These are phyloP conservation scores for Periphyllus acericola DNA, from an alignment of 2,888 invertebrate species.

Conservation along the genomic window DNA sequence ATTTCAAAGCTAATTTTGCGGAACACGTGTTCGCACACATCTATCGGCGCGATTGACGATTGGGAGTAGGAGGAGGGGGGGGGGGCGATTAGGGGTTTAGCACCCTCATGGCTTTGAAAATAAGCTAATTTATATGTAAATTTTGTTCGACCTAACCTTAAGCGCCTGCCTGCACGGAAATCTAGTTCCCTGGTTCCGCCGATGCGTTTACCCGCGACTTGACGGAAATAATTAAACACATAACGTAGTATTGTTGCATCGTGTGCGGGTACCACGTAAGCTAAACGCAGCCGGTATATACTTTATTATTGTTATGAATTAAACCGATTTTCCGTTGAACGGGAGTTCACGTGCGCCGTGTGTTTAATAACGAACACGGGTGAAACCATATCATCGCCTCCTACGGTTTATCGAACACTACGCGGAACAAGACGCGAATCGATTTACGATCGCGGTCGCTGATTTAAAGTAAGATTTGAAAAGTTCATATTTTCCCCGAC, in stretches of 20 bases:
- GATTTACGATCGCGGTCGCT: not conserved
- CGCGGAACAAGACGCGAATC: not conserved
- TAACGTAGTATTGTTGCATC: not conserved
- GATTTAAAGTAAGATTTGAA: not conserved
- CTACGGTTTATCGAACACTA: not conserved
- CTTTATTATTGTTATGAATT: too few species aligned
- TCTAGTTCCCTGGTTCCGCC: not conserved
- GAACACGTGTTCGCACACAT: not conserved
- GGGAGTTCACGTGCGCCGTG: not conserved
- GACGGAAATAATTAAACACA: not conserved
- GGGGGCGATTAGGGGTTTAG: not conserved
- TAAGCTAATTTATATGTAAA: slow-evolving; percentile 1
- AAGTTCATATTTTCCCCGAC: not conserved
- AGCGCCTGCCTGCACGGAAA: not conserved
- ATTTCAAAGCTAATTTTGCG: not conserved
- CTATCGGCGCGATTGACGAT: not conserved
- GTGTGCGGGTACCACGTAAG: too few species aligned
- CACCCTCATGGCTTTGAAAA: not conserved
- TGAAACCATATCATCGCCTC: not conserved
- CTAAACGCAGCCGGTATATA: too few species aligned
- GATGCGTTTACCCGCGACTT: not conserved
- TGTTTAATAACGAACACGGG: not conserved
- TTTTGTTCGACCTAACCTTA: not conserved
- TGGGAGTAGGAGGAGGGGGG: not conserved
- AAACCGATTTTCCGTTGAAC: not conserved